Evolutionary conservation across 1,140 invertebrate genomes (phyloP).

Genomic region (Conus betulinus): DNA sequence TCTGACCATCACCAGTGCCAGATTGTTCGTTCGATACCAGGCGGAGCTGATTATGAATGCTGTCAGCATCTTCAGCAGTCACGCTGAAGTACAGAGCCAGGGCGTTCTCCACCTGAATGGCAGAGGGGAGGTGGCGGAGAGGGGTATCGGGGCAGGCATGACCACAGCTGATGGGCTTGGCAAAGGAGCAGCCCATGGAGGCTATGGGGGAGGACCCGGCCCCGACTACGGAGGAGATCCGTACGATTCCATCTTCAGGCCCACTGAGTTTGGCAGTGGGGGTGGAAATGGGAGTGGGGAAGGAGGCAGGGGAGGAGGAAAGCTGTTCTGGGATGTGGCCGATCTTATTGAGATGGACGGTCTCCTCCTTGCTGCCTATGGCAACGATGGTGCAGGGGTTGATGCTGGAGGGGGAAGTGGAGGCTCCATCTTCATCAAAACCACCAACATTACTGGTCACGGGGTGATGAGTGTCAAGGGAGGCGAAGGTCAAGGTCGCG

Average conservation of each 20-base stretch:
- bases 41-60: constrained; percentile 61
- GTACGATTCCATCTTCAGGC: constrained; percentile 62
- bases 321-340: constrained; percentile 59
- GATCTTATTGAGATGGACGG: constrained; percentile 62
- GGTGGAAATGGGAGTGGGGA: constrained; percentile 59
- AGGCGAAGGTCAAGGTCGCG: constrained; percentile 56
- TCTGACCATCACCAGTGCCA: constrained; percentile 53
- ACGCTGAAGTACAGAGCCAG: constrained; percentile 61
- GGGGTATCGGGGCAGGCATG: constrained; percentile 54
- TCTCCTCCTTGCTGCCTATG: constrained; percentile 53
- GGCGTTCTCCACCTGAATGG: constrained; percentile 61
- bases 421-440: constrained; percentile 58
- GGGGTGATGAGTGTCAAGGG: constrained; percentile 62
- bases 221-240: constrained; percentile 62
- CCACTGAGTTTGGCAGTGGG: constrained; percentile 58
- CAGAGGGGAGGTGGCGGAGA: constrained; percentile 48
- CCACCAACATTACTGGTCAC: constrained; percentile 66
- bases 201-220: constrained; percentile 61
- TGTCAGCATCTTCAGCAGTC: constrained; percentile 54
- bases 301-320: constrained; percentile 61
- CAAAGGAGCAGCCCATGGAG: constrained; percentile 63
- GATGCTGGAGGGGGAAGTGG: constrained; percentile 66
- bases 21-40: constrained; percentile 62
- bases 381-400: constrained; percentile 48
- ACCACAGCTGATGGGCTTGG: constrained; percentile 51